Conservation (phyloP, 1,140 invertebrate species). For the Orchesella cincta region DNA sequence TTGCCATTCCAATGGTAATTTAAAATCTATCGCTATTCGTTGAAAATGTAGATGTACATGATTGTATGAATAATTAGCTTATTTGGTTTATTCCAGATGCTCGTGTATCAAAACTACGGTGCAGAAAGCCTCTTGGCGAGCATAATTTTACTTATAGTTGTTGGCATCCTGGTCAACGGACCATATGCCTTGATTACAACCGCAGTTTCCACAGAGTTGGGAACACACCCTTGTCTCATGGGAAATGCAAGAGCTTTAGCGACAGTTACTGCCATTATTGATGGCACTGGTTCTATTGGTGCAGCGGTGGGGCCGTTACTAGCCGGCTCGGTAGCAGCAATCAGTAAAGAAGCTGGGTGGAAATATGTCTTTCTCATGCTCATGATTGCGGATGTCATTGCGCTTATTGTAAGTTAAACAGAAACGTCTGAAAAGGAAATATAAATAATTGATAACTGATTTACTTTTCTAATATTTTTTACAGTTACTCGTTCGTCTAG, state of each 20-base stretch:
- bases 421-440: not conserved
- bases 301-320: slow-evolving; percentile 87
- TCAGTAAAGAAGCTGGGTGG: slow-evolving; percentile 65
- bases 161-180: slow-evolving; percentile 86
- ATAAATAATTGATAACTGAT: not conserved
- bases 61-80: not conserved
- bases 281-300: slow-evolving; percentile 91
- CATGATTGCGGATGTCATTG: slow-evolving; percentile 77
- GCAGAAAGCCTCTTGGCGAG: slow-evolving; percentile 65
- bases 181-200: slow-evolving; percentile 70
- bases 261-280: slow-evolving; percentile 94
- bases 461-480: slow-evolving; percentile 12
- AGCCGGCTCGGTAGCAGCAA: slow-evolving; percentile 75
- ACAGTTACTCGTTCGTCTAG: slow-evolving; percentile 50
- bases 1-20: slow-evolving; percentile 80
- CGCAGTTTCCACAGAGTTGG: slow-evolving; percentile 90
- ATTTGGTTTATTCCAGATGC: slow-evolving; percentile 63
- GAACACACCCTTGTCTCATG: slow-evolving; percentile 79
- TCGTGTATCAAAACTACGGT: slow-evolving; percentile 75
- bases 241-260: slow-evolving; percentile 87
- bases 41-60: slow-evolving; percentile 20
- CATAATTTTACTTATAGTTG: slow-evolving; percentile 71
- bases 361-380: slow-evolving; percentile 89
- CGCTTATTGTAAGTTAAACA: slow-evolving; percentile 66
- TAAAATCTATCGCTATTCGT: not conserved